phyloP scores from a whole-genome alignment of 2,888 invertebrate genomes.

The Meandrusa payeni region DNA sequence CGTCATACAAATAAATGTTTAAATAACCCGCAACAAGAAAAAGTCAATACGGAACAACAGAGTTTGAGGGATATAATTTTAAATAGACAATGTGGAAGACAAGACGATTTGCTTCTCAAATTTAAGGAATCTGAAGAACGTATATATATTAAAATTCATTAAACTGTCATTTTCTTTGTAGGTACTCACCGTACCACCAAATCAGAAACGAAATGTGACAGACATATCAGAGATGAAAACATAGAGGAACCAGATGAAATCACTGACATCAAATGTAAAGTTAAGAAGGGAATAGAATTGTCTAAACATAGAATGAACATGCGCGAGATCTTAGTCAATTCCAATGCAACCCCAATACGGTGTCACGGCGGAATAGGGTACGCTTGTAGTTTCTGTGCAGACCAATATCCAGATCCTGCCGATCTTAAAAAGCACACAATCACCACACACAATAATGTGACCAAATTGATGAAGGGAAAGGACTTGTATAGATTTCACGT shows the following conservation, averaged over 20 bases:
- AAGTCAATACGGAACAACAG: too few relatives aligned
- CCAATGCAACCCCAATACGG: conserved; percentile 56
- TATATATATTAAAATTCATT: conserved; percentile 17
- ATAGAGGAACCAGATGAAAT: background rate
- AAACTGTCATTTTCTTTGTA: conserved; percentile 36
- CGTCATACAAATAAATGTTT: too few relatives aligned
- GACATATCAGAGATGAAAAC: conserved; percentile 14
- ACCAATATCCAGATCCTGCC: conserved; percentile 37
- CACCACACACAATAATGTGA: conserved; percentile 35
- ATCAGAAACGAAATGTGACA: conserved; percentile 21
- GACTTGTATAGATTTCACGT: conserved; percentile 37
- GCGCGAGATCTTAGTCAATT: conserved; percentile 41
- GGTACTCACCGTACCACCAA: conserved; percentile 31
- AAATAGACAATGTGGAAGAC: too few relatives aligned
- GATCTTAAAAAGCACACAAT: conserved; percentile 50
- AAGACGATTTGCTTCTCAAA: background rate
- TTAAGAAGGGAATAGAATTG: conserved; percentile 32
- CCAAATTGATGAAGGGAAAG: conserved; percentile 38
- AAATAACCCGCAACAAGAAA: too few relatives aligned
- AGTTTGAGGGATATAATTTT: too few relatives aligned
- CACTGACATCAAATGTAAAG: conserved; percentile 11
- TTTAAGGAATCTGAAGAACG: background rate
- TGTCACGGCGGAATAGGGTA: conserved; percentile 43
- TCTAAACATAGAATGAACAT: conserved; percentile 47
- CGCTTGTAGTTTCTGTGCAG: conserved; percentile 46